Conservation (phyloP, 2,888 invertebrate species). For the Caenorhabditis uteleia region DNA sequence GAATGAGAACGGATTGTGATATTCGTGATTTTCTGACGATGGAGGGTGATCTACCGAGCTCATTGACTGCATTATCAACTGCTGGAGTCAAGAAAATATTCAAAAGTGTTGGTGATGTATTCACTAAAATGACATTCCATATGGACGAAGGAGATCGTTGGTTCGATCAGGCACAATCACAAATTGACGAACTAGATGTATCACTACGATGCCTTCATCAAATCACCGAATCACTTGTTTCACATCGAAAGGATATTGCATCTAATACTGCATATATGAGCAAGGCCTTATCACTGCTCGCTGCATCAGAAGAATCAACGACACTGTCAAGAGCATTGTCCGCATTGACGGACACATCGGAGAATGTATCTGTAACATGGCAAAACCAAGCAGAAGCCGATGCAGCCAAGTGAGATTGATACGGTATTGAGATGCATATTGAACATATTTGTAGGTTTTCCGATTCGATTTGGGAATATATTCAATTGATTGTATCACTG, state of each 20-base stretch:
- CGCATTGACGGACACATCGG: constrained; percentile 81
- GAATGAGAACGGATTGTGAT: constrained; percentile 85
- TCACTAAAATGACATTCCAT: constrained; percentile 95
- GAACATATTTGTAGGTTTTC: constrained; percentile 23
- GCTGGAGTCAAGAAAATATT: constrained; percentile 87
- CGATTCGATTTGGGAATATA: constrained; percentile 49
- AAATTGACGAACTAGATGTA: constrained; percentile 82
- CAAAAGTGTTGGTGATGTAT: constrained; percentile 72
- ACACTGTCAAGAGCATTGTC: constrained; percentile 87
- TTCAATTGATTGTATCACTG: constrained; percentile 35
- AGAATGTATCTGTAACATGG: constrained; percentile 80
- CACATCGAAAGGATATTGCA: constrained; percentile 84
- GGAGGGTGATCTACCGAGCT: constrained; percentile 88
- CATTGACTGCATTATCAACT: constrained; percentile 91
- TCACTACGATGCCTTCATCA: constrained; percentile 80
- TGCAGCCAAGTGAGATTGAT: constrained; percentile 76
- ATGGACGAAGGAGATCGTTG: constrained; percentile 99
- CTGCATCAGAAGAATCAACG: constrained; percentile 90
- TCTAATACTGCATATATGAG: constrained; percentile 77
- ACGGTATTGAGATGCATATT: too few relatives aligned
- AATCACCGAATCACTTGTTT: constrained; percentile 86
- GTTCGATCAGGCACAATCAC: constrained; percentile 94
- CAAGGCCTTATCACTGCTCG: constrained; percentile 82
- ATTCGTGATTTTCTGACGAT: constrained; percentile 95
- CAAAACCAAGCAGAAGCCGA: constrained; percentile 92